Percentiles rank a stretch among this genome's conserved stretches.
phyloP scores from a whole-genome alignment of 1,140 invertebrate species.

The Atopsyche davidsoni region DNA sequence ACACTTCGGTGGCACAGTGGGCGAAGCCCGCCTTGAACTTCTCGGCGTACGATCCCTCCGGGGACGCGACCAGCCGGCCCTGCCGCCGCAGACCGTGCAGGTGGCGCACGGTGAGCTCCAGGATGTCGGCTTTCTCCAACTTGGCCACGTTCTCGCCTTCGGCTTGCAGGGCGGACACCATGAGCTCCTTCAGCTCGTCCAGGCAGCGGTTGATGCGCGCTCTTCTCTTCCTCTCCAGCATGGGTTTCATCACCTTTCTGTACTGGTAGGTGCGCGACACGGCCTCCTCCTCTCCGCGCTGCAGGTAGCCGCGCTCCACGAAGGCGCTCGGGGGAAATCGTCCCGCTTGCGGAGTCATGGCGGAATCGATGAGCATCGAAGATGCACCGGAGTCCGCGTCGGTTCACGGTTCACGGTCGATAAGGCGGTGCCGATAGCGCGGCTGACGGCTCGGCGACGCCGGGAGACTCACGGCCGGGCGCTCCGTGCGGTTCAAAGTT shows the following conservation, averaged over 20 bases:
- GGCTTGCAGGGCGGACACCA: slow-evolving; percentile 77
- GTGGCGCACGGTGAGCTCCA: slow-evolving; percentile 90
- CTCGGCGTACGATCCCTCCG: slow-evolving; percentile 60
- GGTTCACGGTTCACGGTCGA: too few relatives aligned
- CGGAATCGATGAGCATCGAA: slow-evolving; percentile 14
- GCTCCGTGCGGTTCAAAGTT: slow-evolving; percentile 13
- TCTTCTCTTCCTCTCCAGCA: slow-evolving; percentile 87
- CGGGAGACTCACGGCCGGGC: not conserved
- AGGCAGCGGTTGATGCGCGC: slow-evolving; percentile 91
- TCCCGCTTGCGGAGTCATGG: slow-evolving; percentile 12
- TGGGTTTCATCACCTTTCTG: slow-evolving; percentile 91
- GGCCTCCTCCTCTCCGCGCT: slow-evolving; percentile 43
- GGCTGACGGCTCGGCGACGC: not conserved
- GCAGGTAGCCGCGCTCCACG: slow-evolving; percentile 12
- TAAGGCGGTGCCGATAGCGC: too few relatives aligned
- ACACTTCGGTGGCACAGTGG: slow-evolving; percentile 87
- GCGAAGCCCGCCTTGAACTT: slow-evolving; percentile 85
- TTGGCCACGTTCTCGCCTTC: slow-evolving; percentile 87
- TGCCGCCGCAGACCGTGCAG: slow-evolving; percentile 78
- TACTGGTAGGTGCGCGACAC: slow-evolving; percentile 85
- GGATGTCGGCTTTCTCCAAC: slow-evolving; percentile 93
- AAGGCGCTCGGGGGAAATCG: slow-evolving; percentile 2
- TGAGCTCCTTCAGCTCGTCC: slow-evolving; percentile 86
- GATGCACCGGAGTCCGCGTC: too few relatives aligned
- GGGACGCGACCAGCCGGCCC: slow-evolving; percentile 58